Percentiles rank a stretch among this genome's conserved stretches.
Evolutionary conservation across 1,140 invertebrate species (phyloP).

Genomic region (Scaptomyza montana): DNA sequence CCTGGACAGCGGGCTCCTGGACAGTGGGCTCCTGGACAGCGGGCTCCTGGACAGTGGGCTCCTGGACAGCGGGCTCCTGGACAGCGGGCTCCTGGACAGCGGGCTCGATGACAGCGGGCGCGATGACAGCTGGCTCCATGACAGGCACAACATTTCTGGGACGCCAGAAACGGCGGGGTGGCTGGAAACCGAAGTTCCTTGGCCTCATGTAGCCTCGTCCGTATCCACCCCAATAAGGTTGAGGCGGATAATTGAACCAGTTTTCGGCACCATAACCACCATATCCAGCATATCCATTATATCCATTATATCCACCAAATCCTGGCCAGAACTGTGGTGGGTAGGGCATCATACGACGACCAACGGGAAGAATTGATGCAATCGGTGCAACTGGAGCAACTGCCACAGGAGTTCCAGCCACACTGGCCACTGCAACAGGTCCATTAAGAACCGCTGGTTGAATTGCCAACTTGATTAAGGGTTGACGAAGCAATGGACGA

Average conservation of each 20-base stretch:
- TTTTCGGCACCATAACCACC: constrained; percentile 17
- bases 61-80: no score
- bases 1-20: no score
- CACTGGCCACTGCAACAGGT: neutral
- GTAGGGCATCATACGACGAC: constrained; percentile 2
- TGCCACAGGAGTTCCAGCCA: neutral
- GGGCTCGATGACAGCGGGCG: no score
- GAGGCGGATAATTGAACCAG: constrained; percentile 7
- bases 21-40: no score
- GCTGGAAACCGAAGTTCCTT: neutral
- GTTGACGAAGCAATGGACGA: neutral
- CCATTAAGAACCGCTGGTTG: constrained; percentile 9
- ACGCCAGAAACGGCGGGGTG: constrained; percentile 8
- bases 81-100: no score
- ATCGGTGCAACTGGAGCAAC: constrained; percentile 1
- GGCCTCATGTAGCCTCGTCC: neutral
- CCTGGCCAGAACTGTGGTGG: constrained; percentile 18
- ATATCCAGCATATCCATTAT: neutral
- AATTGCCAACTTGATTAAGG: constrained; percentile 35
- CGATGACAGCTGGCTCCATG: no score
- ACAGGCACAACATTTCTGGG: neutral
- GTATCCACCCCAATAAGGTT: constrained; percentile 31
- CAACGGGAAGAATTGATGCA: neutral
- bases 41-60: no score
- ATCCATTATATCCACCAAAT: neutral